Evolutionary conservation across 2,113 vertebrate genomes (phyloP), one percentile per base, ranked within the genome.

Genomic region (Hippopotamus amphibius): DNA sequence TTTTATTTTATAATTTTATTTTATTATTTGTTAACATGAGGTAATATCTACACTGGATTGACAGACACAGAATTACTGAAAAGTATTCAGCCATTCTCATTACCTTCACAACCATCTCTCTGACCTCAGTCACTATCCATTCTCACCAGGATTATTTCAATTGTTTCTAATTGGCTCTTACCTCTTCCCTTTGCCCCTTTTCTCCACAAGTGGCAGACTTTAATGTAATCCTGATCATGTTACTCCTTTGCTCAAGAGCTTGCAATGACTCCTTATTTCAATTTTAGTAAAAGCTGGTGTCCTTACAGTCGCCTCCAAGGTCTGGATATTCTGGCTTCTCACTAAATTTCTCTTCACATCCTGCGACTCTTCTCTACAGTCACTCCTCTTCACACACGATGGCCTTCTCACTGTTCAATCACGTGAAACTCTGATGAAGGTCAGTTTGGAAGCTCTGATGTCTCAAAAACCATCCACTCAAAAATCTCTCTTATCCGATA

Each of bases 391-490:
- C 30, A 63, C 8, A 21, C 3, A 9, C 43, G 50, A 4, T 22
- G 46, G 41, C 19, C 22, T 81, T 90, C 26, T 28, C 11, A 9
- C 50, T 55, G 66, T 50, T 28, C 24, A 57, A 10, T 26, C 77
- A 37, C 57, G 53, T 57, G n/a, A 57, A 26, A 66, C 12, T 22
- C 24, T 19, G 41, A 11, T 26, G 80, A 74, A 66, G 17, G 53
- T 71, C 33, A 46, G 15, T 90, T 72, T 53, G 43, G 50, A 84
- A 95, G 59, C 9, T 33, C 37, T 88, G n/a, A 69, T 37, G n/a
- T 69, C 33, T 76, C 16, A 41, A 33, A 74, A 89, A 63, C 14
- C 55, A 72, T 30, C 55, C 21, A 41, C 6, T 95, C 15, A 76
- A 88, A 77, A n/a, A 79, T 69, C 22, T 57, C 21, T 90, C 33